A percentile compares a stretch with the other conserved stretches of the same genome.
Conservation (phyloP, 2,888 invertebrate species). For the Harpalus rufipes region DNA sequence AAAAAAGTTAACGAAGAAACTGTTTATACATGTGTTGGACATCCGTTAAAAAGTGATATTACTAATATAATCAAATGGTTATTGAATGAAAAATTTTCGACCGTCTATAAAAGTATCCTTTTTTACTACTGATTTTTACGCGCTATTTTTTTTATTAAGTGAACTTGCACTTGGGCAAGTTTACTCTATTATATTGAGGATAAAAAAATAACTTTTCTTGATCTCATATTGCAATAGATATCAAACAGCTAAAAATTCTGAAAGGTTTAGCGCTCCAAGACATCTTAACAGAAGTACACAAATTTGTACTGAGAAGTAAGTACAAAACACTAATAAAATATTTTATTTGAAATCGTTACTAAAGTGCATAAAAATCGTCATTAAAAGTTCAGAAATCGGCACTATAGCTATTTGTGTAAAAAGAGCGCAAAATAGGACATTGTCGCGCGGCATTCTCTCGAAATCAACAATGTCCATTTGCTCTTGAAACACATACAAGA, state of each 20-base stretch:
- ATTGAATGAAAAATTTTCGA: constrained; percentile 86
- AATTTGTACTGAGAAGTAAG: constrained; percentile 92
- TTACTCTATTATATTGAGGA: too few relatives aligned
- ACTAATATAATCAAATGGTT: constrained; percentile 93
- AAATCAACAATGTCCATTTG: too few relatives aligned
- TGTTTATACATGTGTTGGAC: constrained; percentile 97
- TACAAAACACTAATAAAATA: constrained; percentile 69
- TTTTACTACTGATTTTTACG: too few relatives aligned
- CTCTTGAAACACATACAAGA: too few relatives aligned
- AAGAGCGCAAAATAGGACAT: too few relatives aligned
- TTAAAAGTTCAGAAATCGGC: too few relatives aligned
- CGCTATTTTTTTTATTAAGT: too few relatives aligned
- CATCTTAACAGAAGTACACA: constrained; percentile 94
- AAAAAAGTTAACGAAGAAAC: constrained; percentile 92
- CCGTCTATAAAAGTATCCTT: constrained; percentile 90
- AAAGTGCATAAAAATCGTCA: too few relatives aligned
- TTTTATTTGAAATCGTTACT: too few relatives aligned
- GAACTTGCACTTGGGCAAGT: too few relatives aligned
- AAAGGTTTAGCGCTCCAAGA: constrained; percentile 97
- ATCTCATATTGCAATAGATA: constrained; percentile 78
- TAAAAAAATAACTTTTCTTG: constrained; percentile 28
- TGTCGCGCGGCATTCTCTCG: too few relatives aligned
- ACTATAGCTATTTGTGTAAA: too few relatives aligned
- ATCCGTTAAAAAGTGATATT: constrained; percentile 94
- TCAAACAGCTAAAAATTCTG: constrained; percentile 89